These are phyloP conservation scores for Paramisgurnus dabryanus DNA, from an alignment of 2,113 vertebrate species.

Conservation along the genomic window DNA sequence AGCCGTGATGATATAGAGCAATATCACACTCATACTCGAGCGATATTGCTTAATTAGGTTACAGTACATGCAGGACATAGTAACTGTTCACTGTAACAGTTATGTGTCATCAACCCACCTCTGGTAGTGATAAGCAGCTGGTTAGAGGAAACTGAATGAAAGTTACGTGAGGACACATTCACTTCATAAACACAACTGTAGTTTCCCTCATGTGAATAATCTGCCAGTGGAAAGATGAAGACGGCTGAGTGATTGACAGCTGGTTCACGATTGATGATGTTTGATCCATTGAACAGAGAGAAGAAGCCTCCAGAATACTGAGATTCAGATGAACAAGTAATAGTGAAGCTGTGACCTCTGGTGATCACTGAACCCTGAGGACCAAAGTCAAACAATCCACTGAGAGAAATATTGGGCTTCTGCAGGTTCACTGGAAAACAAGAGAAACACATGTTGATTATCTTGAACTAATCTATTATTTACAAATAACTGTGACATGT, in stretches of 20 bases:
- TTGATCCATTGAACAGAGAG: constrained; percentile 25
- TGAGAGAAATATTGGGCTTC: constrained; percentile 38
- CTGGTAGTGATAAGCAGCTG: constrained; percentile 2
- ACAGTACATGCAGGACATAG: no score
- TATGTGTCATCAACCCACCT: neutral
- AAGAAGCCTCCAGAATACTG: constrained; percentile 51
- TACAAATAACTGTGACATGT: no score
- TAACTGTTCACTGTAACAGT: no score
- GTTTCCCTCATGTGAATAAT: constrained; percentile 46
- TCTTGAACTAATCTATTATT: neutral
- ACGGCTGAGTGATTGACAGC: constrained; percentile 23
- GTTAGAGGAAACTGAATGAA: constrained; percentile 7
- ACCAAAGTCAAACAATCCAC: no score
- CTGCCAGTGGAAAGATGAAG: constrained; percentile 39
- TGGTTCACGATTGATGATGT: constrained; percentile 6
- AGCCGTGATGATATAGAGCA: no score
- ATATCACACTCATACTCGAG: no score
- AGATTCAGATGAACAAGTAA: constrained; percentile 49
- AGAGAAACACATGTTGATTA: no score
- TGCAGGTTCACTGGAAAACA: constrained; percentile 25
- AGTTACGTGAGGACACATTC: constrained; percentile 28
- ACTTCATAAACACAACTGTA: constrained; percentile 54
- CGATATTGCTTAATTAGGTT: no score
- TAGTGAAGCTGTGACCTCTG: constrained; percentile 38
- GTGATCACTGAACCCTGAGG: constrained; percentile 32